Evolutionary conservation across 2,888 invertebrate genomes (phyloP).

Genomic region (Drosophila infuscata): DNA sequence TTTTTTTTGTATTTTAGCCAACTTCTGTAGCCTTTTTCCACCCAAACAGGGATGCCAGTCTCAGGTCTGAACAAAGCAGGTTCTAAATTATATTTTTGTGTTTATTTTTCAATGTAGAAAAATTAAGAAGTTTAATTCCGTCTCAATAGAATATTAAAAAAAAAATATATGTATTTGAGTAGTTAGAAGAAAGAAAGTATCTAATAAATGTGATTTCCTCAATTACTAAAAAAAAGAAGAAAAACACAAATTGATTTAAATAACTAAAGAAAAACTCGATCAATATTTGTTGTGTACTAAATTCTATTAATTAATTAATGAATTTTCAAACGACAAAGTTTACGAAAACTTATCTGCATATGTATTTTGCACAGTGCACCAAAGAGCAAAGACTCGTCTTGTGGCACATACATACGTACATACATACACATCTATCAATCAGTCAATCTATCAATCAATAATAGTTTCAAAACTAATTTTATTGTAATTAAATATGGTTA

Average conservation of each 20-base stretch:
- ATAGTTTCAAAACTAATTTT: background rate
- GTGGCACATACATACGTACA: background rate
- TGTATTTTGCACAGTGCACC: slow-evolving; percentile 1
- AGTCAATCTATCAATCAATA: background rate
- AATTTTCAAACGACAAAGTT: background rate
- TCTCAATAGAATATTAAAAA: background rate
- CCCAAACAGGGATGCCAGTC: background rate
- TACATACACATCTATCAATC: background rate
- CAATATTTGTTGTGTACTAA: background rate
- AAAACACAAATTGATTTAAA: background rate
- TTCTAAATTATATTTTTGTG: background rate
- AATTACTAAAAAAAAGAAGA: background rate
- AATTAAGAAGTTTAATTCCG: background rate
- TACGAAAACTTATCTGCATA: background rate
- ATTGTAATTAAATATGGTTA: slow-evolving; percentile 1
- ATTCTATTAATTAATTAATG: background rate
- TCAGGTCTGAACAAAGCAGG: background rate
- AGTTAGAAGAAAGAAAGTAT: background rate
- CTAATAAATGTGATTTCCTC: slow-evolving; percentile 3
- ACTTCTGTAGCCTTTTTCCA: background rate
- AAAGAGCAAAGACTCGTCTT: background rate
- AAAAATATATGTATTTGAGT: background rate
- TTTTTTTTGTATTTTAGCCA: background rate
- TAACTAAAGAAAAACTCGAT: background rate
- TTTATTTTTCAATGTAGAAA: background rate